Base-by-base conservation (phyloP, 2,888 invertebrate genomes). In the Drosophila nigricruria region DNA sequence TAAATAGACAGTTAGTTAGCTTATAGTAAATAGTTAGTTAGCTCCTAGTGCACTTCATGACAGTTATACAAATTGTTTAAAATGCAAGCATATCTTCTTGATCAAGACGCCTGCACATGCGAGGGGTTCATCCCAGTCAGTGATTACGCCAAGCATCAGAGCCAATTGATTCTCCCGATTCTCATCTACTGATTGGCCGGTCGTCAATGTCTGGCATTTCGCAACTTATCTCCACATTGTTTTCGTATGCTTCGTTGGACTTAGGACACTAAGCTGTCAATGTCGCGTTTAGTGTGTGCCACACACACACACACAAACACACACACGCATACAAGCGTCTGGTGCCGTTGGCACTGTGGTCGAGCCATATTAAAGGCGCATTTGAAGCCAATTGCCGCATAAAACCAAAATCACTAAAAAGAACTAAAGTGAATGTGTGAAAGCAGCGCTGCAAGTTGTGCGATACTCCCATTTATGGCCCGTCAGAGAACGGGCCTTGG, bases 311-410 rank as follows among this genome's bases (percentile, higher is more conserved):
- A 18, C 30, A 23, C 49, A 5, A n/a, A 3, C 10, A 14, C 5
- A 27, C 27, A 20, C 43, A 18, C 30, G n/a, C 12, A 9, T 0
- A 27, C 9, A n/a, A 32, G 9, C 5, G 27, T 3, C 20, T 45
- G 18, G 4, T 5, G 18, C 14, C 40, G 18, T 42, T 64, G 12
- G 27, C 34, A 42, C 12, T 52, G 65, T 52, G 65, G 52, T 30
- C 43, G 65, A 43, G 53, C 52, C 54, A 58, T 49, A 61, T 81
- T 76, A 61, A 57, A 65, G 60, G 57, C 65, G 43, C 81, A 77
- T 73, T 81, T 42, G 57, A 27, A 81, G 66, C 53, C 73, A 77
- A 81, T 76, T 81, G 73, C 57, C 73, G 60, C 78, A 50, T 65
- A 58, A 73, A 81, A 61, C 18, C 40, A 45, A 73, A 73, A 81